Percentiles rank a stretch among this genome's conserved stretches.
These are phyloP conservation scores for Decapterus maruadsi DNA, from an alignment of 2,797 vertebrate species.

Conservation along the genomic window DNA sequence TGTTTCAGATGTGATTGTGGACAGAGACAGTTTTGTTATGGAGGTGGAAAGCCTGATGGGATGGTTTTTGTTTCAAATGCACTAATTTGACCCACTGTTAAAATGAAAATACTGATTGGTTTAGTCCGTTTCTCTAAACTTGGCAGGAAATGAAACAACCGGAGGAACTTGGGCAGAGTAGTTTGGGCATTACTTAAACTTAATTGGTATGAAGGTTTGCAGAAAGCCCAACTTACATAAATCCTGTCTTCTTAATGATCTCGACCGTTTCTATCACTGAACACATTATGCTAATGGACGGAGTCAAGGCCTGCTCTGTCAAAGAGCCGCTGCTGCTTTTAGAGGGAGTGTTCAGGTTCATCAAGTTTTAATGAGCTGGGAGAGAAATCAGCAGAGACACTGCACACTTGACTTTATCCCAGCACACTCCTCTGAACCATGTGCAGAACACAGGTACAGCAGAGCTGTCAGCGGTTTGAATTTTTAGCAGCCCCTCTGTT, in stretches of 20 bases:
- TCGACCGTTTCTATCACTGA: constrained; percentile 58
- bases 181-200: constrained; percentile 21
- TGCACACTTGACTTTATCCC: constrained; percentile 58
- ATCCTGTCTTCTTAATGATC: constrained; percentile 39
- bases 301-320: constrained; percentile 58
- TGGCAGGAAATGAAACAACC: not conserved
- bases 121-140: not conserved
- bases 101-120: not conserved
- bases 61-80: too few relatives aligned
- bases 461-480: constrained; percentile 23
- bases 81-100: not conserved
- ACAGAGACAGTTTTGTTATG: too few relatives aligned
- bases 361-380: constrained; percentile 79
- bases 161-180: not conserved
- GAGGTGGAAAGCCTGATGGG: too few relatives aligned
- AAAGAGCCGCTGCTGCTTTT: constrained; percentile 70
- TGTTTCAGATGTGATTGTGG: too few relatives aligned
- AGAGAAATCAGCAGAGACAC: constrained; percentile 69
- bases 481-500: constrained; percentile 29
- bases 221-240: constrained; percentile 33
- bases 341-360: constrained; percentile 75
- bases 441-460: constrained; percentile 38
- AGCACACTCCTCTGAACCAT: constrained; percentile 38
- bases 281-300: constrained; percentile 74
- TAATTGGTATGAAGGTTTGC: constrained; percentile 9